Evolutionary conservation across 1,140 invertebrate species (phyloP).

Genomic region (Neodiprion fabricii): DNA sequence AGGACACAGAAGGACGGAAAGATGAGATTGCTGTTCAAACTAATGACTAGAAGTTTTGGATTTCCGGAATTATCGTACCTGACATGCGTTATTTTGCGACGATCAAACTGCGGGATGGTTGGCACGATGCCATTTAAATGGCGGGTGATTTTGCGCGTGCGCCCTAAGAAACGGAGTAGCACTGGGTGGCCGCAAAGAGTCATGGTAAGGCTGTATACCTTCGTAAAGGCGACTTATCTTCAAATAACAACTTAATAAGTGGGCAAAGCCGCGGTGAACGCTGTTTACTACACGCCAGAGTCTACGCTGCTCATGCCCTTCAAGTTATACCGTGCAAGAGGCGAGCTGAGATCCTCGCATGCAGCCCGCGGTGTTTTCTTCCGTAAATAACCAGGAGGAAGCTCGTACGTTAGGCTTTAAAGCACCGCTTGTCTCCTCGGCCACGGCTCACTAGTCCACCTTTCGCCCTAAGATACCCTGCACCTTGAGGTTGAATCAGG

Average conservation of each 20-base stretch:
- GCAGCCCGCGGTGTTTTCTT: constrained; percentile 25
- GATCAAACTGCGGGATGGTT: not conserved
- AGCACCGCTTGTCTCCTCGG: constrained; percentile 37
- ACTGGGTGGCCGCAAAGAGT: not conserved
- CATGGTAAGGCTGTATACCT: not conserved
- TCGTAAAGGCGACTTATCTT: constrained; percentile 1
- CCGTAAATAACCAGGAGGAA: constrained; percentile 41
- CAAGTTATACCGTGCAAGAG: constrained; percentile 34
- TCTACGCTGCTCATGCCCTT: constrained; percentile 20
- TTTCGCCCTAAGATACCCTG: constrained; percentile 4
- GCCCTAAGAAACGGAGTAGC: not conserved
- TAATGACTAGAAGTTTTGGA: not conserved
- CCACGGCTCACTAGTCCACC: not conserved
- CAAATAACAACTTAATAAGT: constrained; percentile 6
- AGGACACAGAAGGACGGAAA: not conserved
- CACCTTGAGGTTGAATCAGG: constrained; percentile 18
- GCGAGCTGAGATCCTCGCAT: constrained; percentile 7
- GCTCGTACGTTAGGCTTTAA: constrained; percentile 39
- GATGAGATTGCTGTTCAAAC: not conserved
- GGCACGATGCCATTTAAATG: not conserved
- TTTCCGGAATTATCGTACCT: not conserved
- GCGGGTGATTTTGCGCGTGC: not conserved
- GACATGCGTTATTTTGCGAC: not conserved
- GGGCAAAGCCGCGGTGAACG: not conserved
- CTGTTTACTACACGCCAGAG: not conserved